These are phyloP conservation scores for Drosophila basisetae DNA, from an alignment of 2,888 invertebrate genomes.

Conservation along the genomic window DNA sequence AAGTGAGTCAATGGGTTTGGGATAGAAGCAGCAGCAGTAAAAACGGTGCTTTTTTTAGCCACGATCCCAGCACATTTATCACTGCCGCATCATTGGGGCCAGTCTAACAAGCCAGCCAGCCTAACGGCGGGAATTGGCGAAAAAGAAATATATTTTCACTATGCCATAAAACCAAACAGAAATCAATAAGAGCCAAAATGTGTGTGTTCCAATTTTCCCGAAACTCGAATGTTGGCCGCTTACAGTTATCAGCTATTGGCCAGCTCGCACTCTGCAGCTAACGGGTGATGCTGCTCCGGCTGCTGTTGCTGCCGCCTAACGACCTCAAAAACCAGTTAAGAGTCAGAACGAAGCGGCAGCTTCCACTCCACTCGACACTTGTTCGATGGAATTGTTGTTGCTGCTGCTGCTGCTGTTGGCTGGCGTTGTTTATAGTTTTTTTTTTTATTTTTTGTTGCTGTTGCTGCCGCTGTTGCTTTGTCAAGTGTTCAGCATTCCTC, in stretches of 20 bases:
- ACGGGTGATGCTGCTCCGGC: constrained; percentile 51
- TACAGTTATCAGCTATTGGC: constrained; percentile 50
- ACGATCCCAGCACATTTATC: constrained; percentile 37
- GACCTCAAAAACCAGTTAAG: constrained; percentile 69
- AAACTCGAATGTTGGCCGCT: constrained; percentile 51
- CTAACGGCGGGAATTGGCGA: constrained; percentile 48
- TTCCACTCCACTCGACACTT: constrained; percentile 47
- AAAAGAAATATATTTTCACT: constrained; percentile 51
- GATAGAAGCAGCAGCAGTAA: not conserved
- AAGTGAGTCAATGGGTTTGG: constrained; percentile 21
- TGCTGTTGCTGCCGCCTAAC: constrained; percentile 52
- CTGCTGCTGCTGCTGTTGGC: constrained; percentile 25
- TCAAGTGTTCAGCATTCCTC: constrained; percentile 66
- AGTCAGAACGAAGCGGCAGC: constrained; percentile 50
- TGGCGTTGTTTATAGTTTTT: constrained; percentile 18
- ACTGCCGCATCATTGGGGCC: constrained; percentile 55
- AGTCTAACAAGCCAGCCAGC: constrained; percentile 48
- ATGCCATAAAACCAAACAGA: constrained; percentile 31
- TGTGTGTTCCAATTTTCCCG: constrained; percentile 59
- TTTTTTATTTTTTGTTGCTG: constrained; percentile 10
- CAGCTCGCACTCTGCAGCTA: constrained; percentile 42
- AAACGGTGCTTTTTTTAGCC: constrained; percentile 30
- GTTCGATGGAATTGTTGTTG: constrained; percentile 45
- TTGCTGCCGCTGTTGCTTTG: constrained; percentile 31
- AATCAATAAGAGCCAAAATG: constrained; percentile 57